These are phyloP conservation scores for Pyrochroa serraticornis DNA, from an alignment of 2,888 invertebrate genomes.

Conservation along the genomic window DNA sequence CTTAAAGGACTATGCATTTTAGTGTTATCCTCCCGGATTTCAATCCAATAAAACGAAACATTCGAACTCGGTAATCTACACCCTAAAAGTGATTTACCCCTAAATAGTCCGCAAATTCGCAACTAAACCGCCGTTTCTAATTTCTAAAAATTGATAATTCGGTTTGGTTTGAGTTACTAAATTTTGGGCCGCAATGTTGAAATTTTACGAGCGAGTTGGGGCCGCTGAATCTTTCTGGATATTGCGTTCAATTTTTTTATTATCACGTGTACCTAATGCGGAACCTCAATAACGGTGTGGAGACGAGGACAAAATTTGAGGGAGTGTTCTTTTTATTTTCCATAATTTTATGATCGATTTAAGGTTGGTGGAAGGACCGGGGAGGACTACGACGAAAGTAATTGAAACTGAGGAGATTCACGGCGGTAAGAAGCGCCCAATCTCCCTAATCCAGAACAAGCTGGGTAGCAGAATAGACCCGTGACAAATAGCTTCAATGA, in stretches of 20 bases:
- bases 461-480: conserved; percentile 15
- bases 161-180: conserved; percentile 18
- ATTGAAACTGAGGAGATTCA: conserved; percentile 23
- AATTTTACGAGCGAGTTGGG: conserved; percentile 13
- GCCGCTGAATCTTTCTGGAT: conserved; percentile 8
- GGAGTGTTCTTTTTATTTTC: neutral
- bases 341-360: conserved; percentile 1
- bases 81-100: too few relatives aligned
- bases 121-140: too few relatives aligned
- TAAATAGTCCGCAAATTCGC: too few relatives aligned
- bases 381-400: conserved; percentile 16
- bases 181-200: conserved; percentile 11
- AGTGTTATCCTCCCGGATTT: too few relatives aligned
- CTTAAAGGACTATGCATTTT: too few relatives aligned
- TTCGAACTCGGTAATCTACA: too few relatives aligned
- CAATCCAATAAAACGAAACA: too few relatives aligned
- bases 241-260: conserved; percentile 6
- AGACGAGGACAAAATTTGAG: too few relatives aligned
- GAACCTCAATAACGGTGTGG: too few relatives aligned
- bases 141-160: conserved; percentile 17
- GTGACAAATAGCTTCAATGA: conserved; percentile 21
- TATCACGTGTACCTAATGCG: neutral
- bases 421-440: conserved; percentile 22
- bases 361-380: conserved; percentile 9
- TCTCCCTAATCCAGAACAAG: conserved; percentile 24